Evolutionary conservation across 1,140 invertebrate species (phyloP), one percentile per base, ranked within the genome.

Genomic region (Matsumurasca onukii): DNA sequence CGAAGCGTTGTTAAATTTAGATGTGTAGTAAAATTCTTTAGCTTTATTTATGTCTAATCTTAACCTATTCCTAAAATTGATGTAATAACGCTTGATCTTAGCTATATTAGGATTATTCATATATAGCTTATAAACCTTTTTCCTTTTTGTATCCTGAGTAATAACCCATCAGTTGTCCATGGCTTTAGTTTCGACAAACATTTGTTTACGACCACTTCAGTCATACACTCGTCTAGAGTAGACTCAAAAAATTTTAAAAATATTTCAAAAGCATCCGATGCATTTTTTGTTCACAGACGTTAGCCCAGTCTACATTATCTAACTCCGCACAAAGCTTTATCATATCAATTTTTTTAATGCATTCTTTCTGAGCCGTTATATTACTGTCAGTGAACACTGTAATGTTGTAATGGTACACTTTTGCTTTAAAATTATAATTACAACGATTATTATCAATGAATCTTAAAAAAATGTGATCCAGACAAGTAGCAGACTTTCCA

Each of bases 101-200:
- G n/a, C n/a, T 12, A 12, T 45, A 45, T 45, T 9, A 12, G 39
- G 39, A 45, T 45, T 45, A 12, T 45, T 45, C 39, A 12, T 45
- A 45, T 12, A 45, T 45, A 45, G n/a, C 39, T 45, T 45, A n/a
- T 45, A 45, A 45, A 45, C n/a, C n/a, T 45, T 45, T 45, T 45
- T 45, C n/a, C 39, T n/a, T 45, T 9, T 45, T 45, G 9, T 45
- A 45, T 45, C n/a, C 39, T 45, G n/a, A 45, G 9, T 45, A 45
- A 45, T 45, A 45, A 45, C 39, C n/a, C n/a, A n/a, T 45, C 39
- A 9, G n/a, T n/a, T n/a, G 39, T 45, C 39, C n/a, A n/a, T n/a
- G n/a, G n/a, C n/a, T n/a, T n/a, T n/a, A n/a, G n/a, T n/a, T n/a
- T n/a, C n/a, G n/a, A n/a, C n/a, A n/a, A n/a, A n/a, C n/a, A n/a